phyloP scores from a whole-genome alignment of 2,797 vertebrate species.

The Crenichthys baileyi region DNA sequence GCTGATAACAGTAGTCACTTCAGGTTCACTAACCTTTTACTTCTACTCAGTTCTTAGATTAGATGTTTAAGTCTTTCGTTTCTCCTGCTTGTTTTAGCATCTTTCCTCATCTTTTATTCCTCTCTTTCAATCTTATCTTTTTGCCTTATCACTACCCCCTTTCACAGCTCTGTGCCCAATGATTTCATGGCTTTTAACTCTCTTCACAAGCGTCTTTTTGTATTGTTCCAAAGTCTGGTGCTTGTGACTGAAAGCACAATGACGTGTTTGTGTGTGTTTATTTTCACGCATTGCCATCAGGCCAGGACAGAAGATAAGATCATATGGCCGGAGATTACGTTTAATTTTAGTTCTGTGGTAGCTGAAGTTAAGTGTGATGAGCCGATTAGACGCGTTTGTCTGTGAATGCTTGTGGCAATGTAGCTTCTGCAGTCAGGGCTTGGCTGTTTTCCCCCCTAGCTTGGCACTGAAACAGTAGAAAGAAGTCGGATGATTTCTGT shows the following conservation, averaged over 20 bases:
- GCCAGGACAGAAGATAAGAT: conserved; percentile 14
- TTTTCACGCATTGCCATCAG: neutral
- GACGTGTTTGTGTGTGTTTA: conserved; percentile 6
- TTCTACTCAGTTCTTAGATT: neutral
- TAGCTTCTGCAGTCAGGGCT: neutral
- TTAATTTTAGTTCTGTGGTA: conserved; percentile 2
- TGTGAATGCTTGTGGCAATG: neutral
- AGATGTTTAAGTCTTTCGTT: conserved; percentile 26
- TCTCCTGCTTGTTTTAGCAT: conserved; percentile 8
- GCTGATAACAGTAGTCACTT: conserved; percentile 5
- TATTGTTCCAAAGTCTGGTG: conserved; percentile 16
- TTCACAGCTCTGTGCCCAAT: conserved; percentile 25
- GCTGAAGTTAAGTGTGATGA: conserved; percentile 15
- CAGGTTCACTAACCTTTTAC: conserved; percentile 14
- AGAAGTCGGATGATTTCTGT: conserved; percentile 39
- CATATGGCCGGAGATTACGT: neutral
- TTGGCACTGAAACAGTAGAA: conserved; percentile 29
- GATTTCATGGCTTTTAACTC: conserved; percentile 46
- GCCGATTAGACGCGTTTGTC: conserved; percentile 11
- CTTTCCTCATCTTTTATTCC: neutral
- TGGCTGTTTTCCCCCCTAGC: neutral
- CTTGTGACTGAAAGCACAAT: conserved; percentile 22
- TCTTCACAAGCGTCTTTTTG: conserved; percentile 23
- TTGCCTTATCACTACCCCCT: conserved; percentile 23
- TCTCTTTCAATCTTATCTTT: conserved; percentile 22